phyloP scores from a whole-genome alignment of 2,797 vertebrate genomes.

The Neosilurus mollespiculum region DNA sequence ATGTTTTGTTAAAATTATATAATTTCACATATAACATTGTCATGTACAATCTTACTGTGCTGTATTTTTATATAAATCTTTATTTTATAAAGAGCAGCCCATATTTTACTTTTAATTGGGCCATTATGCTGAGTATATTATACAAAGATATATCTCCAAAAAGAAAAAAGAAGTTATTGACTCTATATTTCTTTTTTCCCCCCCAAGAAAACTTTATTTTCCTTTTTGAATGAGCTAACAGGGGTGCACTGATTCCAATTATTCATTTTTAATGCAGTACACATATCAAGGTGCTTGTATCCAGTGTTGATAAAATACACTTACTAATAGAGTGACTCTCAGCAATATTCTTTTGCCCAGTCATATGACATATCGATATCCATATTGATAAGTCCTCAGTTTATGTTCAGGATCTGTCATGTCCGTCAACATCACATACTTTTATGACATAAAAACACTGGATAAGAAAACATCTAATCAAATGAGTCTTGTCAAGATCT shows the following conservation, averaged over 20 bases:
- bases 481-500: background rate
- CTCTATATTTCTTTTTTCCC: too few species aligned
- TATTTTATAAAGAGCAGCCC: constrained; percentile 40
- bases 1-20: constrained; percentile 57
- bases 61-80: constrained; percentile 49
- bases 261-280: background rate
- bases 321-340: background rate
- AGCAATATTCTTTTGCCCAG: background rate
- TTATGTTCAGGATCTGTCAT: background rate
- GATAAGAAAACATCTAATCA: background rate
- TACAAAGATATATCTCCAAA: background rate
- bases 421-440: background rate
- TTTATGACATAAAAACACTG: background rate
- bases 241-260: background rate
- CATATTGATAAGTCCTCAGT: background rate
- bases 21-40: constrained; percentile 52
- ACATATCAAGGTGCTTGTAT: background rate
- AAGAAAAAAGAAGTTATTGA: constrained; percentile 3
- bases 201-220: background rate
- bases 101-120: constrained; percentile 12
- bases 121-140: constrained; percentile 19
- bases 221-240: background rate
- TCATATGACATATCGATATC: background rate
- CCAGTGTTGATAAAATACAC: background rate
- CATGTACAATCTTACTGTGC: constrained; percentile 33